Evolutionary conservation across 2,888 invertebrate genomes (phyloP).

Genomic region (Mongoloraphidia duomilia): DNA sequence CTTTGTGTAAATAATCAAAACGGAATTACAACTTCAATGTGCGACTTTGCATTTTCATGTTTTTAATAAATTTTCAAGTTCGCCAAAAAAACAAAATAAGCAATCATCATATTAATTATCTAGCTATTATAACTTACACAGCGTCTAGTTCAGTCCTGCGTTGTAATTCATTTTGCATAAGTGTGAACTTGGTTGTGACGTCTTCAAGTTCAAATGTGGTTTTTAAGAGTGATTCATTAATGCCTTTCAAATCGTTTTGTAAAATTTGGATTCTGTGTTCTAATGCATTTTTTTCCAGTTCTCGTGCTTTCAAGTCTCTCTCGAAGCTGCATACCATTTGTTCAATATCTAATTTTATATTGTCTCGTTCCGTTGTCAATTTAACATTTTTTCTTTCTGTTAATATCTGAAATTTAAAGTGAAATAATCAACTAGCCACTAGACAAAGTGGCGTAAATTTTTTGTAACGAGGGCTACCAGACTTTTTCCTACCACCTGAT

Average conservation of each 20-base stretch:
- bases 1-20: conserved; percentile 8
- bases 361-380: conserved; percentile 41
- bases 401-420: conserved; percentile 26
- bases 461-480: too few species aligned
- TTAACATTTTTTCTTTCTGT: conserved; percentile 43
- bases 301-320: conserved; percentile 38
- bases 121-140: conserved; percentile 13
- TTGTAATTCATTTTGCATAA: conserved; percentile 21
- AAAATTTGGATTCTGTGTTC: conserved; percentile 29
- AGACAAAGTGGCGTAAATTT: too few species aligned
- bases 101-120: too few species aligned
- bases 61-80: too few species aligned
- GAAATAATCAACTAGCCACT: too few species aligned
- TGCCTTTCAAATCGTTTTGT: conserved; percentile 27
- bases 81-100: too few species aligned
- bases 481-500: too few species aligned
- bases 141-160: conserved; percentile 12
- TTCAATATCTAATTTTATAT: conserved; percentile 40
- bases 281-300: conserved; percentile 38
- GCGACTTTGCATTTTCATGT: conserved; percentile 10
- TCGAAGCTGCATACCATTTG: conserved; percentile 38
- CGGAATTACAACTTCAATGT: conserved; percentile 7
- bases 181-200: conserved; percentile 21
- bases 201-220: conserved; percentile 19
- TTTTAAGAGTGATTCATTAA: conserved; percentile 21